phyloP scores from a whole-genome alignment of 2,888 invertebrate genomes.

The Rhorus exstirpatorius region DNA sequence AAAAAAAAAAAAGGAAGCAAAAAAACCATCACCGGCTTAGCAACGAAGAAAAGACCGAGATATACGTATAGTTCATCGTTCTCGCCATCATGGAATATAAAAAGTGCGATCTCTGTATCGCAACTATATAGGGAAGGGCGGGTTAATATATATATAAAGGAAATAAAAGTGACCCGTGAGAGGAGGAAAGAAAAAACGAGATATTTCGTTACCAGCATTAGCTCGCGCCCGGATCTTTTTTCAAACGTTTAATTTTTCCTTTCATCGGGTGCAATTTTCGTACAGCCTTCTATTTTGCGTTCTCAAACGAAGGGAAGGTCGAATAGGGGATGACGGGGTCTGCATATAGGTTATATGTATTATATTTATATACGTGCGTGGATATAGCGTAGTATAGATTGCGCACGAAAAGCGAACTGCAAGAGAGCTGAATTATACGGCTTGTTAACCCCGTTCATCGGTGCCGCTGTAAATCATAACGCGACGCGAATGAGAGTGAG shows the following conservation, averaged over 20 bases:
- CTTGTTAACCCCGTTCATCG: conserved; percentile 71
- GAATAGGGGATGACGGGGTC: conserved; percentile 21
- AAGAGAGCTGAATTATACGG: conserved; percentile 70
- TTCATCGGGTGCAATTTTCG: conserved; percentile 44
- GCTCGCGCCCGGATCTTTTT: conserved; percentile 38
- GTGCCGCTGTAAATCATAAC: conserved; percentile 68
- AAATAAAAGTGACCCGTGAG: conserved; percentile 31
- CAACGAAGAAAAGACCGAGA: not conserved
- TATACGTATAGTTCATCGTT: conserved; percentile 31
- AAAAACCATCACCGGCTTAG: conserved; percentile 37
- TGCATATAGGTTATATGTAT: conserved; percentile 1
- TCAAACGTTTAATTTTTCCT: conserved; percentile 48
- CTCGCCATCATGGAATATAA: conserved; percentile 24
- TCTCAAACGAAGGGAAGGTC: not conserved
- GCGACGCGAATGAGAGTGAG: conserved; percentile 40
- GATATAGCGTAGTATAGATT: conserved; percentile 28
- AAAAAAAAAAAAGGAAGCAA: conserved; percentile 28
- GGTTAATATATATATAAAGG: not conserved
- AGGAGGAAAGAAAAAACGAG: conserved; percentile 18
- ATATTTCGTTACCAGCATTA: conserved; percentile 27
- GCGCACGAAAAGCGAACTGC: conserved; percentile 37
- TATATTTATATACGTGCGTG: conserved; percentile 22
- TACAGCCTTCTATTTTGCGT: not conserved
- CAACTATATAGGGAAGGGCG: not conserved
- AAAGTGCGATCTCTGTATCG: conserved; percentile 17